Evolutionary conservation across 2,113 vertebrate genomes (phyloP).

Genomic region (Aspiorhynchus laticeps): DNA sequence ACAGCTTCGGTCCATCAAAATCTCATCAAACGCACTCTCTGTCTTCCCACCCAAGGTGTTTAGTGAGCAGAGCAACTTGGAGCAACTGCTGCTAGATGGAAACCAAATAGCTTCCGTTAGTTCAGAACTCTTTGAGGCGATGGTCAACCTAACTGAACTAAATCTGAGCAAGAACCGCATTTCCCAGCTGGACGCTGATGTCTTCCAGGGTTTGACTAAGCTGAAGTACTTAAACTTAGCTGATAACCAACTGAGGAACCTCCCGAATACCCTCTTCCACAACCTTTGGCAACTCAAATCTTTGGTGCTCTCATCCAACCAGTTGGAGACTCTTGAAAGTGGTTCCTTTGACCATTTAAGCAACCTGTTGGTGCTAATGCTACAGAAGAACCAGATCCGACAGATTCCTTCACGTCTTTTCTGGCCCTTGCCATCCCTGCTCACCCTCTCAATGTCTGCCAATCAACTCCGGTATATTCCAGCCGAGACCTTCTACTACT

Average conservation of each 20-base stretch:
- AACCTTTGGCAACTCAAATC: conserved; percentile 72
- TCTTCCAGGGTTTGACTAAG: conserved; percentile 74
- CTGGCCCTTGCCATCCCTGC: conserved; percentile 74
- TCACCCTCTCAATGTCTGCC: conserved; percentile 72
- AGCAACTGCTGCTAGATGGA: conserved; percentile 76
- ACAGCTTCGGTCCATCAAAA: conserved; percentile 77
- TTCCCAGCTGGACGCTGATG: conserved; percentile 54
- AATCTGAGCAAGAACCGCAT: conserved; percentile 80
- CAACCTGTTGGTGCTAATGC: conserved; percentile 75
- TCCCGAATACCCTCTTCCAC: conserved; percentile 77
- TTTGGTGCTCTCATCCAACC: conserved; percentile 79
- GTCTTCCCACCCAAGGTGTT: conserved; percentile 76
- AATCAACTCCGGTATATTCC: conserved; percentile 80
- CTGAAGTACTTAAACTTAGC: conserved; percentile 80
- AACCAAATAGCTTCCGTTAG: conserved; percentile 74
- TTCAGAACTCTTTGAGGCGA: conserved; percentile 71
- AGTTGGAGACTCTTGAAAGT: conserved; percentile 71
- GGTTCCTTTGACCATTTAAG: conserved; percentile 74
- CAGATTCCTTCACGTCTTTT: conserved; percentile 77
- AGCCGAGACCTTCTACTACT: conserved; percentile 78
- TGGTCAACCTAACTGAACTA: conserved; percentile 72
- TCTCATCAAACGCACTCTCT: conserved; percentile 76
- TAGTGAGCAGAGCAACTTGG: conserved; percentile 68
- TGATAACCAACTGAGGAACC: conserved; percentile 75
- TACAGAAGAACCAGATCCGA: conserved; percentile 78